Evolutionary conservation across 2,888 invertebrate genomes (phyloP), one percentile per base, ranked within the genome.

Genomic region (Minunthozetes semirufus): DNA sequence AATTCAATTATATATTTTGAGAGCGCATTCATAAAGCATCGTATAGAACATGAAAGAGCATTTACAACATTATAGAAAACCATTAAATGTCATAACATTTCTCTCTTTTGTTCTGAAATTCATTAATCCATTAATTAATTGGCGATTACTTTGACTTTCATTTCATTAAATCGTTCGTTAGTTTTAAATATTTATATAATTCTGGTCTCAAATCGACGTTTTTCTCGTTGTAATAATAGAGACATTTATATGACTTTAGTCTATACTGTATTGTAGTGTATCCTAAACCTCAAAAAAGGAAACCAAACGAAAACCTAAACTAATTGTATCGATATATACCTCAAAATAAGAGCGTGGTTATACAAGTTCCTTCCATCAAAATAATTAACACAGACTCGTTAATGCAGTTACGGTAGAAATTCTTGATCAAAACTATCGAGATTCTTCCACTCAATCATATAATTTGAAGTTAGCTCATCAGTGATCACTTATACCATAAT

Each of bases 351-450:
- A 68, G 68, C 68, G 42, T 68, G 68, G 68, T 68, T 42, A 68
- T 22, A 9, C 33, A 17, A 68, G 68, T 68, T 68, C 68, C 68
- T 68, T 68, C 68, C 68, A 68, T 68, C 68, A 17, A 68, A 56
- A 3, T 22, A 56, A 22, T 56, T 56, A 11, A 56, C 25, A 22
- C 25, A 8, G 19, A 56, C n/a, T 50, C 50, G n/a, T 50, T 56
- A 33, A 33, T 33, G 33, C 8, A 8, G 33, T n/a, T n/a, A 33
- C 3, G 33, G 33, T 33, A 5, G n/a, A n/a, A 33, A 33, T 33
- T 33, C 8, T 33, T 33, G 33, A 33, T 33, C 33, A 33, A 33
- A n/a, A n/a, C n/a, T 42, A 42, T 13, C 42, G 5, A 42, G 42
- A 42, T 42, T 13, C 42, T 42, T 42, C 13, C 42, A 42, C 5